These are phyloP conservation scores for Pseudococcus viburni DNA, from an alignment of 2,888 invertebrate species.

Conservation along the genomic window DNA sequence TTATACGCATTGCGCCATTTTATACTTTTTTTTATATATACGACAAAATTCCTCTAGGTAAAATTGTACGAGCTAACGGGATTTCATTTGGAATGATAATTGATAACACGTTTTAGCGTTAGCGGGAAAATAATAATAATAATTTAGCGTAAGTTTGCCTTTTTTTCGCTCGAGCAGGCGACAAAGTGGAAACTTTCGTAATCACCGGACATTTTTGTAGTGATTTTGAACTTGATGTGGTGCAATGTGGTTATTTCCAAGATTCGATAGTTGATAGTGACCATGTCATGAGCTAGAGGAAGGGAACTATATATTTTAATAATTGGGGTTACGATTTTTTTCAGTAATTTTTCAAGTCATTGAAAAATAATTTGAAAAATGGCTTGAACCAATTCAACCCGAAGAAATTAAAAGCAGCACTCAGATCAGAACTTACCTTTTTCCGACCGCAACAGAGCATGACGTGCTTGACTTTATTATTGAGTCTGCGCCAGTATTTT, in stretches of 20 bases:
- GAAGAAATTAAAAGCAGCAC: not conserved
- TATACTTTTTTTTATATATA: not conserved
- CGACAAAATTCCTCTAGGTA: not conserved
- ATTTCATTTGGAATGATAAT: conserved; percentile 8
- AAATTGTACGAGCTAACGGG: not conserved
- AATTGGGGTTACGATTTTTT: not conserved
- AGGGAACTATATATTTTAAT: not conserved
- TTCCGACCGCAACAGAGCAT: conserved; percentile 97
- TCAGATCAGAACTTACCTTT: conserved; percentile 79
- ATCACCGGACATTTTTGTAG: not conserved
- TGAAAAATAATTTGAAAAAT: not conserved
- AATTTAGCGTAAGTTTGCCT: not conserved
- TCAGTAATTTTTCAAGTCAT: not conserved
- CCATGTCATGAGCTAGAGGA: not conserved
- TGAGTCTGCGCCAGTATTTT: conserved; percentile 53
- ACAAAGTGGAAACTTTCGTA: not conserved
- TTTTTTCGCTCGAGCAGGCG: not conserved
- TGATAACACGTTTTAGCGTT: conserved; percentile 13
- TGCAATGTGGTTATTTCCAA: not conserved
- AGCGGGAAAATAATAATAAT: not conserved
- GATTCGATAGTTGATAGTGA: not conserved
- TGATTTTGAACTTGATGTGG: not conserved
- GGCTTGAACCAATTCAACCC: not conserved
- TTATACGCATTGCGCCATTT: conserved; percentile 22
- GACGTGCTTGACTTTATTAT: conserved; percentile 72